Percentiles rank a stretch among this genome's conserved stretches.
Conservation (phyloP, 2,113 vertebrate species). For the Vulpes vulpes region DNA sequence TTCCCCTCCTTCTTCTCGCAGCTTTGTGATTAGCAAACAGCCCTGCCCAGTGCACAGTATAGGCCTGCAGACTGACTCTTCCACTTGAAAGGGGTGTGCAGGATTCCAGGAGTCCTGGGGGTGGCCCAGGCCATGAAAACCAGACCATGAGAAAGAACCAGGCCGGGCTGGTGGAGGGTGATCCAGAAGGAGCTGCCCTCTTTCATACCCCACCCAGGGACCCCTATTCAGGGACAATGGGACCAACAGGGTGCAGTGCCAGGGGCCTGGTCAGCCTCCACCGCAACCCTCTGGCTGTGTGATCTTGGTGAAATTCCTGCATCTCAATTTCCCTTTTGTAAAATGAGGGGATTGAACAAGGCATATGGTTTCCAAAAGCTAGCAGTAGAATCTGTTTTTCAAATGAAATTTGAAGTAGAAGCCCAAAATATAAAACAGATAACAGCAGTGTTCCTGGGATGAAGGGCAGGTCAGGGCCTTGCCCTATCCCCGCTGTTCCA, state of each 20-base stretch:
- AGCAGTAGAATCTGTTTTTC: neutral
- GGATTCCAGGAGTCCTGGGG: neutral
- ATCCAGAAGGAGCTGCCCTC: neutral
- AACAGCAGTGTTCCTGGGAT: neutral
- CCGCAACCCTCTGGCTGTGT: neutral
- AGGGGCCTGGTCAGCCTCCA: neutral
- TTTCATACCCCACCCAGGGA: neutral
- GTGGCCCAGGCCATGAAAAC: neutral
- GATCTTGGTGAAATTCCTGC: neutral
- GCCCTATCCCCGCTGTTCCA: too few relatives aligned
- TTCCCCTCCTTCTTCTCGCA: neutral
- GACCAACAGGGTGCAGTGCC: neutral
- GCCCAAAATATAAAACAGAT: neutral
- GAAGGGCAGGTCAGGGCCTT: neutral
- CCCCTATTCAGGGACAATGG: neutral
- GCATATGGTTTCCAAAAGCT: neutral
- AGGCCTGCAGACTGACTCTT: neutral
- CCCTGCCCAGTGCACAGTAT: accelerated
- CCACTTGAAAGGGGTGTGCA: neutral
- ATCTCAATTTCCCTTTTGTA: neutral
- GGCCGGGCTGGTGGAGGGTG: neutral
- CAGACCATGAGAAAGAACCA: neutral
- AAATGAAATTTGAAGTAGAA: neutral
- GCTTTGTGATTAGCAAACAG: neutral
- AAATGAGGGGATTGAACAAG: neutral